A percentile compares a stretch with the other conserved stretches of the same genome.
These are phyloP conservation scores for Gymnoscelis rufifasciata DNA, from an alignment of 2,888 invertebrate genomes.

Conservation along the genomic window DNA sequence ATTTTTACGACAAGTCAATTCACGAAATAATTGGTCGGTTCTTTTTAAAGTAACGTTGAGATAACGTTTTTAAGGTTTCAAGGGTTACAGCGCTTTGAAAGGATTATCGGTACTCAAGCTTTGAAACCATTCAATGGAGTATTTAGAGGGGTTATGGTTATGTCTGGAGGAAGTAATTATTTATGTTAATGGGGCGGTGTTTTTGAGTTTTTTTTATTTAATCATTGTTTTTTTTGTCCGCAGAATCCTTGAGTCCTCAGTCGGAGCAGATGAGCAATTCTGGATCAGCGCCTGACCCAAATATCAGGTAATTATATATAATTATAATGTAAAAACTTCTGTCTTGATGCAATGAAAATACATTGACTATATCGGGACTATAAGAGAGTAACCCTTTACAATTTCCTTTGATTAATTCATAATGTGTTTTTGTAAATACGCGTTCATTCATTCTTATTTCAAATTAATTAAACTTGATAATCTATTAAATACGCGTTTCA, in stretches of 20 bases:
- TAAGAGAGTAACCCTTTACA: too few species aligned
- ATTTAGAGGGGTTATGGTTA: constrained; percentile 6
- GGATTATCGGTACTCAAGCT: constrained; percentile 50
- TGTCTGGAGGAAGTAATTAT: constrained; percentile 12
- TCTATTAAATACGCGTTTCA: too few species aligned
- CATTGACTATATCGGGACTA: too few species aligned
- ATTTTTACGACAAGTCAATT: constrained; percentile 70
- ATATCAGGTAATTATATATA: constrained; percentile 63
- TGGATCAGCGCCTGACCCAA: constrained; percentile 64
- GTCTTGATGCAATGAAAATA: too few species aligned
- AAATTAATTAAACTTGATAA: too few species aligned
- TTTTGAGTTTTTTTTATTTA: background rate
- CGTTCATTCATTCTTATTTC: too few species aligned
- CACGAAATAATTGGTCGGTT: constrained; percentile 43
- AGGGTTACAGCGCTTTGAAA: constrained; percentile 62
- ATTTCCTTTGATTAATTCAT: too few species aligned
- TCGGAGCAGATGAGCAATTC: constrained; percentile 68
- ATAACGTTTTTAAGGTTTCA: constrained; percentile 40
- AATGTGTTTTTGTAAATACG: too few species aligned
- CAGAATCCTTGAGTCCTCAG: constrained; percentile 72
- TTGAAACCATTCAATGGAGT: constrained; percentile 11
- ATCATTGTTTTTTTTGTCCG: constrained; percentile 41
- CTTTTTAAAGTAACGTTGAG: constrained; percentile 25
- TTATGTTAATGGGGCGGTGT: constrained; percentile 2
- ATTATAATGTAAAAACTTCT: too few species aligned